Percentiles rank a stretch among this genome's conserved stretches.
These are phyloP conservation scores for Leucophenga varia DNA, from an alignment of 1,140 invertebrate genomes.

Conservation along the genomic window DNA sequence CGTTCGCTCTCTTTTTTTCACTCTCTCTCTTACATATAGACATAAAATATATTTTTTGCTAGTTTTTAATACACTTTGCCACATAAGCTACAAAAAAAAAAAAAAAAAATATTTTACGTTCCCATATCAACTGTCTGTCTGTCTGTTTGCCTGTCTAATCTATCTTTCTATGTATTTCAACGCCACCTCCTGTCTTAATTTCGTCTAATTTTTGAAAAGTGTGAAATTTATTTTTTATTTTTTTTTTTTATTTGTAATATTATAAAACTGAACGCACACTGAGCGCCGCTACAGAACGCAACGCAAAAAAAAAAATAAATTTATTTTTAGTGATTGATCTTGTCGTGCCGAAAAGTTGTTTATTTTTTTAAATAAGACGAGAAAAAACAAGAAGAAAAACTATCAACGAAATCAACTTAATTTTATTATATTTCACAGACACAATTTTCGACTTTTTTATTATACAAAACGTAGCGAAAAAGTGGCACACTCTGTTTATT, in stretches of 20 bases:
- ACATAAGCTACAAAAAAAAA: no score
- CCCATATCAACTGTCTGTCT: conserved; percentile 11
- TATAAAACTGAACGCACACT: no score
- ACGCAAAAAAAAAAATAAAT: conserved; percentile 24
- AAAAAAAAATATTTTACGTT: conserved; percentile 22
- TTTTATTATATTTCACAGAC: no score
- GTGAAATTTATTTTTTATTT: conserved; percentile 17
- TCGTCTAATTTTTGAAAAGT: no score
- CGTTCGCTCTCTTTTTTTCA: no score
- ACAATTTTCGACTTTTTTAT: conserved; percentile 10
- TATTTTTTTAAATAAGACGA: background rate
- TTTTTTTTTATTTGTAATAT: no score
- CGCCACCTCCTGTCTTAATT: no score
- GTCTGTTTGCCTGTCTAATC: background rate
- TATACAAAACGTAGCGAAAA: conserved; percentile 40
- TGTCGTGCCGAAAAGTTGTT: conserved; percentile 19
- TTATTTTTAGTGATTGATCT: conserved; percentile 55
- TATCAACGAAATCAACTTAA: no score
- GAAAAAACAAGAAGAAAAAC: no score
- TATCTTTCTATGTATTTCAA: no score
- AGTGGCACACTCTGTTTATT: conserved; percentile 53
- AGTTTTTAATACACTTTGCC: conserved; percentile 17
- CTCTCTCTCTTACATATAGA: no score
- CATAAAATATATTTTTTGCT: conserved; percentile 18
- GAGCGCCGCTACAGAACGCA: no score